Base-by-base conservation (phyloP, 2,113 vertebrate genomes). In the Alligator mississippiensis region DNA sequence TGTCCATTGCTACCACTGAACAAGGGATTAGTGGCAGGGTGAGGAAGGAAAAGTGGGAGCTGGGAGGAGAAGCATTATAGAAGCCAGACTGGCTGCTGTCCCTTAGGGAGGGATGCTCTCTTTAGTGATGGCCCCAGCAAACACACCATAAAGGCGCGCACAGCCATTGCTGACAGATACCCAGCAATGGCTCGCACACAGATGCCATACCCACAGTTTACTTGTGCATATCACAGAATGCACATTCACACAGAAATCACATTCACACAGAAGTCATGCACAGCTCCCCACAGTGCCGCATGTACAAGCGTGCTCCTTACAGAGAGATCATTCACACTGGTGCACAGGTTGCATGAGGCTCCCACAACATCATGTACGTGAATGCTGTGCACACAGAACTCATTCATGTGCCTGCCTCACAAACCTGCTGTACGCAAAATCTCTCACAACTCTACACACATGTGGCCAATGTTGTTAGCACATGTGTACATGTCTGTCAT, bases 401-500 rank as follows among this genome's bases (percentile, higher is more conserved):
- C 47, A 70, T 16, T 70, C 4, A 34, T 16, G 34, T 30, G 47
- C 47, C 47, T 19, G 28, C 34, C 12, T 19, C 47, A 47, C 15
- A 10, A 30, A 61, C 77, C 14, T 57, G 7, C 28, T 63, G 86
- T 61, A 47, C 22, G 70, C 34, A 16, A 62, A n/a, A 0, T 68
- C 61, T n/a, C 77, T 77, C 61, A 0, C 13, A 63, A 27, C 84
- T 72, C 60, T 68, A 93, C 57, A 59, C 28, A 86, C 66, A 68
- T 2, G 12, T 0, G 47, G 2, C 70, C 0, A 0, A 2, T 25
- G 30, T 15, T 87, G 25, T 85, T 77, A 82, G 59, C 34, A 38
- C 16, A 58, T 0, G 2, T 30, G 14, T 25, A 47, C 7, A 13
- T n/a, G 64, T 11, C 34, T 0, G 0, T n/a, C n/a, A 17, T n/a